These are phyloP conservation scores for Hyles vespertilio DNA, from an alignment of 1,140 invertebrate genomes.

Conservation along the genomic window DNA sequence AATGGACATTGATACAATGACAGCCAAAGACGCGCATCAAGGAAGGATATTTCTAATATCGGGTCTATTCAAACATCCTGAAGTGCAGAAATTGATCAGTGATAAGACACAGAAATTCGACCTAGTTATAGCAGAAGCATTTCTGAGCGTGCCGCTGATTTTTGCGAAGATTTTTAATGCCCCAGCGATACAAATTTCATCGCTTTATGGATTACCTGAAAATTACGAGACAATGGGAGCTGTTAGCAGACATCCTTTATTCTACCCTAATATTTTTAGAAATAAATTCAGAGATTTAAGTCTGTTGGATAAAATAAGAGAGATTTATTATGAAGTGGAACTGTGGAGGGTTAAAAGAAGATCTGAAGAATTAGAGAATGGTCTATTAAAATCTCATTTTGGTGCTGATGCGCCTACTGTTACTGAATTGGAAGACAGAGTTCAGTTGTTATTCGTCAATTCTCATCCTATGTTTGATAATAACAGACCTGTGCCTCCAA, in stretches of 20 bases:
- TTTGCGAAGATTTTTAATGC: slow-evolving; percentile 11
- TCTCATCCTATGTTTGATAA: slow-evolving; percentile 7
- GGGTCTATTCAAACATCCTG: slow-evolving; percentile 1
- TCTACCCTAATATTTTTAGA: slow-evolving; percentile 3
- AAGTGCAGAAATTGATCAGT: slow-evolving; percentile 1
- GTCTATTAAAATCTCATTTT: not conserved
- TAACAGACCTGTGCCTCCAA: slow-evolving; percentile 6
- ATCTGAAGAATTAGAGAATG: slow-evolving; percentile 1
- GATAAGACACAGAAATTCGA: slow-evolving; percentile 13
- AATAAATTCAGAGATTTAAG: slow-evolving; percentile 7
- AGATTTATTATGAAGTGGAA: slow-evolving; percentile 6
- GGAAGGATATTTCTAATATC: not conserved
- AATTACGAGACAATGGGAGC: not conserved
- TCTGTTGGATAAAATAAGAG: slow-evolving; percentile 5
- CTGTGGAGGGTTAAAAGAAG: not conserved
- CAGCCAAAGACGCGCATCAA: not conserved
- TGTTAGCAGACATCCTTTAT: not conserved
- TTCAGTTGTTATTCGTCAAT: slow-evolving; percentile 2
- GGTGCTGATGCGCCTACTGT: slow-evolving; percentile 2
- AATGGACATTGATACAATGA: slow-evolving; percentile 28
- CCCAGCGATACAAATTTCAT: slow-evolving; percentile 11
- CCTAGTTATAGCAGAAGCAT: slow-evolving; percentile 10
- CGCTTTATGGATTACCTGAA: slow-evolving; percentile 6
- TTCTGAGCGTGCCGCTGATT: slow-evolving; percentile 1
- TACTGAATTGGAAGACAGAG: not conserved